Percentiles rank a stretch among this genome's conserved stretches.
Evolutionary conservation across 2,888 invertebrate genomes (phyloP).

Genomic region (Drosophila subquinaria): DNA sequence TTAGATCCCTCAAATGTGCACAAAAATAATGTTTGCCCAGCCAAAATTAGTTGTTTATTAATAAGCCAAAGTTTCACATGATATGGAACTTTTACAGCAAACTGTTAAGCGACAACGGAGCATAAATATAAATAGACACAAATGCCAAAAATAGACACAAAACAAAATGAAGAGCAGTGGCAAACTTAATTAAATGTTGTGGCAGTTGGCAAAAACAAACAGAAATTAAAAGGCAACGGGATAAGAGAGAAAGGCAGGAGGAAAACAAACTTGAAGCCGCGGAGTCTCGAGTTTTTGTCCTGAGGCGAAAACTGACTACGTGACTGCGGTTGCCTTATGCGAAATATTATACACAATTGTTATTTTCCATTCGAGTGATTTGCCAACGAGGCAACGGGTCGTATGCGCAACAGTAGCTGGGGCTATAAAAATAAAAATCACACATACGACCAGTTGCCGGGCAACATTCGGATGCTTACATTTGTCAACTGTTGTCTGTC

Average conservation of each 20-base stretch:
- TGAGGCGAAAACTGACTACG: conserved; percentile 30
- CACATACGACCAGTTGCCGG: conserved; percentile 55
- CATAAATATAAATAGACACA: conserved; percentile 31
- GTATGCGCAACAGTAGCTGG: conserved; percentile 59
- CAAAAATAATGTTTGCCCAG: conserved; percentile 26
- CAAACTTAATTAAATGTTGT: conserved; percentile 56
- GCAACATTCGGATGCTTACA: conserved; percentile 33
- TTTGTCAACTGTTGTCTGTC: conserved; percentile 57
- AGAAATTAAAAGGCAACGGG: conserved; percentile 34
- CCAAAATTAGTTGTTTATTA: conserved; percentile 41
- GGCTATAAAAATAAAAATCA: conserved; percentile 67
- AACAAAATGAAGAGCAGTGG: not conserved
- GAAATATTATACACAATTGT: conserved; percentile 40
- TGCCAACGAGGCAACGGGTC: conserved; percentile 16
- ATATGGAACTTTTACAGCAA: not conserved
- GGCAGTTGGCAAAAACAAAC: conserved; percentile 38
- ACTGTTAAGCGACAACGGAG: conserved; percentile 1
- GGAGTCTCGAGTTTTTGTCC: conserved; percentile 2
- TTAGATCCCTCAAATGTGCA: conserved; percentile 13
- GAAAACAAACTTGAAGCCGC: conserved; percentile 14
- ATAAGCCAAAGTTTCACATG: conserved; percentile 29
- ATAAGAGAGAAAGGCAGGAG: not conserved
- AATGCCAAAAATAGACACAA: conserved; percentile 42
- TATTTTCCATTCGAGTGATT: conserved; percentile 54
- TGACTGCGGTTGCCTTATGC: conserved; percentile 34